These are phyloP conservation scores for Emmelina monodactyla DNA, from an alignment of 2,888 invertebrate species.

Conservation along the genomic window DNA sequence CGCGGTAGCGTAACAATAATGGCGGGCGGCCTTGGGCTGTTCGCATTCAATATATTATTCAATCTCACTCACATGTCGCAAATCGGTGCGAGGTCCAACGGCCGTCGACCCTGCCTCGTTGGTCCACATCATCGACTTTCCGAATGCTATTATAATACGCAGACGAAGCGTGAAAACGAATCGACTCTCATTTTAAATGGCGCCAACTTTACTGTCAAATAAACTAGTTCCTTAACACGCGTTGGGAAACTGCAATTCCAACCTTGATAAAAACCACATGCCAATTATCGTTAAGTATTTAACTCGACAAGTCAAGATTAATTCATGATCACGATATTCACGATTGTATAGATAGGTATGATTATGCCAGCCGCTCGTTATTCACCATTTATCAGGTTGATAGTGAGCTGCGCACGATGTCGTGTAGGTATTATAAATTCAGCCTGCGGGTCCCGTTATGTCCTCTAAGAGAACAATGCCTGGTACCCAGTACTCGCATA, in stretches of 20 bases:
- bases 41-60: slow-evolving; percentile 65
- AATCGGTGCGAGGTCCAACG: slow-evolving; percentile 62
- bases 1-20: slow-evolving; percentile 30
- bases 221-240: too few species aligned
- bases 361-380: not conserved
- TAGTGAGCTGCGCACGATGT: not conserved
- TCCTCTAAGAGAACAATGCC: slow-evolving; percentile 53
- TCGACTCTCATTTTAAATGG: too few species aligned
- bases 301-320: too few species aligned
- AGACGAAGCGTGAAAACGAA: too few species aligned
- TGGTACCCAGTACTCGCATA: slow-evolving; percentile 52
- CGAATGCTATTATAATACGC: too few species aligned
- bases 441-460: slow-evolving; percentile 40
- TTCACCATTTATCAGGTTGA: not conserved
- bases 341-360: too few species aligned
- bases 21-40: slow-evolving; percentile 55
- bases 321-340: not conserved
- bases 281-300: too few species aligned
- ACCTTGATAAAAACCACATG: too few species aligned
- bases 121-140: slow-evolving; percentile 26
- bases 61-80: slow-evolving; percentile 65
- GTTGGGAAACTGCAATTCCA: too few species aligned
- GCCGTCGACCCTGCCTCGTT: slow-evolving; percentile 45
- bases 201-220: too few species aligned
- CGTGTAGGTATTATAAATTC: slow-evolving; percentile 6